phyloP scores from a whole-genome alignment of 2,113 vertebrate genomes.

The Tachycineta bicolor region DNA sequence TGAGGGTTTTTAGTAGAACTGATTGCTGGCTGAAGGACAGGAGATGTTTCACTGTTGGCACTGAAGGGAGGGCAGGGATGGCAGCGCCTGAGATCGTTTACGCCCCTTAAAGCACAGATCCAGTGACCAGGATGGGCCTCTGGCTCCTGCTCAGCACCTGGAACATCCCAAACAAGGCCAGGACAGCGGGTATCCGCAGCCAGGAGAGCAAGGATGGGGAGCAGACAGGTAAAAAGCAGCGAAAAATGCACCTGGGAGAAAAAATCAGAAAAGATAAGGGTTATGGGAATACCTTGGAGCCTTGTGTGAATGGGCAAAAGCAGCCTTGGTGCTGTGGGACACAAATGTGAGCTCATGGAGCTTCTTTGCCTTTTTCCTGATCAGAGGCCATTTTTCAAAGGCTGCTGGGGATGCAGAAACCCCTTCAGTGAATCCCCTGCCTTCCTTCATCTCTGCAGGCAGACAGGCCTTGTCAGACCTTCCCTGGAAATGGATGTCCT shows the following conservation, averaged over 20 bases:
- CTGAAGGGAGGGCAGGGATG: background rate
- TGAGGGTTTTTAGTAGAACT: background rate
- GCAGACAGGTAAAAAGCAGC: background rate
- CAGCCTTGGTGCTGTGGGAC: background rate
- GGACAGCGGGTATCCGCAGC: background rate
- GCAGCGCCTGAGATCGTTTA: background rate
- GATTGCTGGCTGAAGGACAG: background rate
- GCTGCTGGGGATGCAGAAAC: background rate
- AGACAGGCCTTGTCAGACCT: background rate
- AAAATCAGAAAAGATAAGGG: background rate
- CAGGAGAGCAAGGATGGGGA: background rate
- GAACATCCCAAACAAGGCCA: background rate
- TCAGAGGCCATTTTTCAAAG: background rate
- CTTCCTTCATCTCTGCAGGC: background rate
- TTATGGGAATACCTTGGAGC: background rate
- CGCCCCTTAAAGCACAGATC: background rate
- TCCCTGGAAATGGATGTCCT: background rate
- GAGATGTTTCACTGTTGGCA: background rate
- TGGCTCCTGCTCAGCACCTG: background rate
- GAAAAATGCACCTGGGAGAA: background rate
- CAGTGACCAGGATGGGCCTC: background rate
- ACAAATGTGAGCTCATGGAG: rapidly evolving
- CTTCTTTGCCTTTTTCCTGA: background rate
- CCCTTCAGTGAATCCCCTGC: background rate
- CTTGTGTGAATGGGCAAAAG: background rate